These are phyloP conservation scores for Druon quercuslanigerum DNA, from an alignment of 1,140 invertebrate species.

Conservation along the genomic window DNA sequence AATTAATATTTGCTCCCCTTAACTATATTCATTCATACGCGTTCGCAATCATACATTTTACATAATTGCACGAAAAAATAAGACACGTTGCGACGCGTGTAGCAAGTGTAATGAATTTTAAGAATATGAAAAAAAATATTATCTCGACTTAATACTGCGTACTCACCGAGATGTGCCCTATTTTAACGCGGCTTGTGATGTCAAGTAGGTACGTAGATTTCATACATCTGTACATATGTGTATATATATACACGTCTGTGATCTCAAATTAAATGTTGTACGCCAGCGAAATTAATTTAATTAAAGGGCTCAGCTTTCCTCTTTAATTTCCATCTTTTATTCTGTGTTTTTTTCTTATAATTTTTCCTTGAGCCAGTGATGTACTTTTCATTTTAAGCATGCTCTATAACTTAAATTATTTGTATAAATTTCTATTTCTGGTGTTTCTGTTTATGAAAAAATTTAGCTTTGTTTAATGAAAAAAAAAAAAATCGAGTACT, in stretches of 20 bases:
- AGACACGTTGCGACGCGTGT: conserved; percentile 20
- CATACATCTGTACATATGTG: conserved; percentile 39
- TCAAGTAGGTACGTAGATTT: conserved; percentile 75
- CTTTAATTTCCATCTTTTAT: conserved; percentile 22
- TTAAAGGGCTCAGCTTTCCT: conserved; percentile 20
- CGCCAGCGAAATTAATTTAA: neutral
- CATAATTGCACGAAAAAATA: conserved; percentile 22
- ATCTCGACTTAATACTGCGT: conserved; percentile 68
- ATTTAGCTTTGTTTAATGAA: too few species aligned
- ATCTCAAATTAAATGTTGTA: conserved; percentile 29
- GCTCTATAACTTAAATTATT: neutral
- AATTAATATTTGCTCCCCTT: neutral
- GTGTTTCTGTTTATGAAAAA: neutral
- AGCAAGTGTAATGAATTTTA: neutral
- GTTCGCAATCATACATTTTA: conserved; percentile 28
- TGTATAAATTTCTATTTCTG: neutral
- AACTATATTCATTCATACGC: conserved; percentile 7
- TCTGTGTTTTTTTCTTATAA: neutral
- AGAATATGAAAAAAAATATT: conserved; percentile 35
- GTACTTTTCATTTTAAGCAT: neutral
- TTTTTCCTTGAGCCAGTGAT: neutral
- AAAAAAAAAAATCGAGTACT: too few species aligned
- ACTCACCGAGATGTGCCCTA: conserved; percentile 75
- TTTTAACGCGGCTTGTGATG: conserved; percentile 77
- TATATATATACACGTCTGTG: conserved; percentile 47